Base-by-base conservation (phyloP, 1,140 invertebrate genomes). In the Rhyacophila brunnea region DNA sequence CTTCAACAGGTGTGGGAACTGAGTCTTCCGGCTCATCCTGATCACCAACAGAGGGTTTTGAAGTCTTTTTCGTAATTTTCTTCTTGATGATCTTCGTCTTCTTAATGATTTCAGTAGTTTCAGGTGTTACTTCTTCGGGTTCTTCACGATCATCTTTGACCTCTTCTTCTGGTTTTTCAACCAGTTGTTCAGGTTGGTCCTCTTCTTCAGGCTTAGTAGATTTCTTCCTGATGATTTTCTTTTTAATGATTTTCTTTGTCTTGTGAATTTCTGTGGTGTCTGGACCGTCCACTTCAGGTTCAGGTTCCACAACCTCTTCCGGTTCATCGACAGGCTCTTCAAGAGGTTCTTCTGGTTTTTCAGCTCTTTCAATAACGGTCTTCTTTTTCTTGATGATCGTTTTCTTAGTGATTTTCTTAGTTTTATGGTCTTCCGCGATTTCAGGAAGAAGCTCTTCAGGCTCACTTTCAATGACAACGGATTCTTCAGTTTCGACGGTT, bases 121-220 rank as follows among this genome's bases (percentile, higher is more conserved):
- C 11, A 5, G 52, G 44, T 17, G 11, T 7, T 7, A 5, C 15
- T 46, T 17, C 18, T 46, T 46, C 20, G 13, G 44, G 17, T 46
- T 46, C 17, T 14, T 46, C 5, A 4, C 4, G 50, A 52, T 51
- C 4, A 40, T 15, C 38, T n/a, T 40, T 11, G 38, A 40, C 2
- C 17, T 7, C 15, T 11, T 67, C 51, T 40, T 57, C 60, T 15
- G 54, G 66, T 32, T 64, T 59, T 15, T 36, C 35, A 34, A 66
- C 61, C 6, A 40, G 18, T 2, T 23, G 32, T 19, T 78, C 64
- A 1, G 55, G 50, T 40, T 67, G 60, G 58, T 67, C 49, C 1
- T 72, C 66, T 28, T 73, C 70, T 34, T 70, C 68, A 62, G 73
- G 67, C 50, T 73, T 67, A 23, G 69, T 72, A 2, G 64, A 67